Percentiles rank a stretch among this genome's conserved stretches.
Conservation (phyloP, 37 sponge, comb jelly and placozoan genomes). For the Tethya wilhelma region DNA sequence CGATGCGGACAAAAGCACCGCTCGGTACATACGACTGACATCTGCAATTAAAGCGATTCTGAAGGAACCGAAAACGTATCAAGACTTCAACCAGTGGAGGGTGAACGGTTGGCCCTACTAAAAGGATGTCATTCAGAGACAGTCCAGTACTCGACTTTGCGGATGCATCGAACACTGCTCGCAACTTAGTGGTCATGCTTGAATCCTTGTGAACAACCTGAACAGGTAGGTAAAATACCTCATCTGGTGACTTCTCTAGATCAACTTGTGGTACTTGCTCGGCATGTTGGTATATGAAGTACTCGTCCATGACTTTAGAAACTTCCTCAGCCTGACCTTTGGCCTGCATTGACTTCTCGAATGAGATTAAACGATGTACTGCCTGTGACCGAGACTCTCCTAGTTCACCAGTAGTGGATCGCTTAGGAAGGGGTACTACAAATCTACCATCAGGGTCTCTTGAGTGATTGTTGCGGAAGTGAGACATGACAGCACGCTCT, state of each 20-base stretch:
- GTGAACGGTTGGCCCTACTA: conserved; percentile 45
- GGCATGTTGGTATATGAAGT: conserved; percentile 32
- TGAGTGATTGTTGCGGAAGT: conserved; percentile 27
- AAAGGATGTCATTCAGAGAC: conserved; percentile 37
- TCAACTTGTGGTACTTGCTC: conserved; percentile 42
- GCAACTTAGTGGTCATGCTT: conserved; percentile 47
- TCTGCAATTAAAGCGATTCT: conserved; percentile 43
- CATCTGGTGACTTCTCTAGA: conserved; percentile 26
- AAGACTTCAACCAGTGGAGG: conserved; percentile 35
- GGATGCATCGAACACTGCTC: conserved; percentile 48
- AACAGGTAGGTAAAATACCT: conserved; percentile 41
- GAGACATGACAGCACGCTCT: conserved; percentile 21
- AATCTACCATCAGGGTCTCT: conserved; percentile 37
- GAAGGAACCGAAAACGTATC: conserved; percentile 25
- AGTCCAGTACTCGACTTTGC: conserved; percentile 20
- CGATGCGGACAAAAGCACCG: conserved; percentile 25
- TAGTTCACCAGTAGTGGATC: background rate
- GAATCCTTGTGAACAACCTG: conserved; percentile 48
- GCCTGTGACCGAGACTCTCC: conserved; percentile 57
- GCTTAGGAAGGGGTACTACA: conserved; percentile 39
- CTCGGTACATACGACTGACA: conserved; percentile 50
- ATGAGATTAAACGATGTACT: conserved; percentile 37
- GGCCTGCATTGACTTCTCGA: conserved; percentile 32
- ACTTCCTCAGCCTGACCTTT: conserved; percentile 36
- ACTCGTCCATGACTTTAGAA: conserved; percentile 30